phyloP scores from a whole-genome alignment of 2,113 vertebrate genomes.

The Chlorodrepanis virens region DNA sequence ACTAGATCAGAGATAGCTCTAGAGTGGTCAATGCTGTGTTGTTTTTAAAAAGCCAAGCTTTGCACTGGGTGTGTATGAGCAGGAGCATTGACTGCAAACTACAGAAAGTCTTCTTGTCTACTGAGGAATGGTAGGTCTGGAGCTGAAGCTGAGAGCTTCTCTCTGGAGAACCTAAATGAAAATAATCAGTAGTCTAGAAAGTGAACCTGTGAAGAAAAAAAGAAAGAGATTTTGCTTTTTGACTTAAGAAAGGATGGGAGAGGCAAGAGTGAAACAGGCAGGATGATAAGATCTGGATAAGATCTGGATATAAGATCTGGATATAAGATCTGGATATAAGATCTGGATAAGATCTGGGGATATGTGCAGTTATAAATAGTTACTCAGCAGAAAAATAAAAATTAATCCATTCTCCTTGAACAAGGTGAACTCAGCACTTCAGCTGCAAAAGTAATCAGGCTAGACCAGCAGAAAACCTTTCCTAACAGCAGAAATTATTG shows the following conservation, averaged over 20 bases:
- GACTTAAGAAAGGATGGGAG: not conserved
- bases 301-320: not conserved
- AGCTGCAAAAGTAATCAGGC: not conserved
- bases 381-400: not conserved
- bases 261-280: accelerated
- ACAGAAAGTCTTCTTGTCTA: not conserved
- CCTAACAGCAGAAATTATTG: not conserved
- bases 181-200: not conserved
- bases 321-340: not conserved
- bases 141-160: not conserved
- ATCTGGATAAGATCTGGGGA: not conserved
- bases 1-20: accelerated
- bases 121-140: not conserved
- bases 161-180: not conserved
- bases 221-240: not conserved
- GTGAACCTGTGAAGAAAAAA: not conserved
- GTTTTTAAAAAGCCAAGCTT: not conserved
- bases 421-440: not conserved
- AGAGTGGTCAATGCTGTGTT: not conserved
- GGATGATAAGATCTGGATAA: not conserved
- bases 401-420: not conserved
- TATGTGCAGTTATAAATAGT: not conserved
- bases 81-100: not conserved
- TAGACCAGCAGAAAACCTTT: not conserved
- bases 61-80: not conserved